Evolutionary conservation across 2,888 invertebrate species (phyloP), one percentile per base, ranked within the genome.

Genomic region (Yponomeuta plumbellus): DNA sequence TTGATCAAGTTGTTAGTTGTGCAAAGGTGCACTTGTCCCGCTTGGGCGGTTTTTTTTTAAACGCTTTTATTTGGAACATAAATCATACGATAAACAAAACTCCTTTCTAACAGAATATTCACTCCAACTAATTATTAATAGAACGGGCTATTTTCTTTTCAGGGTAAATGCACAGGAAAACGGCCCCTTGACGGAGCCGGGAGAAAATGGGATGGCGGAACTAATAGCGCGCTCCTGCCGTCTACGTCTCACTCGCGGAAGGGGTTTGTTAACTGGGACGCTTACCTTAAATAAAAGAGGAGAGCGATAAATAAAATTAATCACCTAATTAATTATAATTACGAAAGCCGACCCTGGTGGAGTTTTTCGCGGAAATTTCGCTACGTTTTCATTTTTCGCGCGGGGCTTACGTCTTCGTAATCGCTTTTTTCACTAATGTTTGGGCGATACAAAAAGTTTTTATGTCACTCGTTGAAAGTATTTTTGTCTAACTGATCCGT

Each of bases 301-400:
- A 1, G 34, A 59, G 61, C 58, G 39, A 65, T 67, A 61, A 67
- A 65, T 67, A 65, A 64, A 58, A 67, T 67, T 67, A 67, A 67
- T 65, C 44, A 61, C 26, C 61, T 23, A 65, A 67, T 65, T 67
- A 67, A 67, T 67, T 67, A 65, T 65, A 65, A 67, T 44, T 65
- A 64, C 26, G 67, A 67, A 67, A 62, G 61, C 65, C 61, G 61
- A 61, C 65, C 34, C 8, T 44, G 66, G 26, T 56, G 44, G 39
- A 64, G 22, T 6, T 52, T 17, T 34, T 1, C 2, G 44, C 13
- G 44, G 17, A 52, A 52, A 52, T 52, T 52, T 52, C 17, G 44
- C 44, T 6, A 52, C 44, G 17, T 52, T 52, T 52, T 17, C 8
- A 34, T 34, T 34, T 34, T 34, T 8, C 8, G 34, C 34, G 6